Evolutionary conservation across 2,888 invertebrate species (phyloP).

Genomic region (Diplazon laetatorius): DNA sequence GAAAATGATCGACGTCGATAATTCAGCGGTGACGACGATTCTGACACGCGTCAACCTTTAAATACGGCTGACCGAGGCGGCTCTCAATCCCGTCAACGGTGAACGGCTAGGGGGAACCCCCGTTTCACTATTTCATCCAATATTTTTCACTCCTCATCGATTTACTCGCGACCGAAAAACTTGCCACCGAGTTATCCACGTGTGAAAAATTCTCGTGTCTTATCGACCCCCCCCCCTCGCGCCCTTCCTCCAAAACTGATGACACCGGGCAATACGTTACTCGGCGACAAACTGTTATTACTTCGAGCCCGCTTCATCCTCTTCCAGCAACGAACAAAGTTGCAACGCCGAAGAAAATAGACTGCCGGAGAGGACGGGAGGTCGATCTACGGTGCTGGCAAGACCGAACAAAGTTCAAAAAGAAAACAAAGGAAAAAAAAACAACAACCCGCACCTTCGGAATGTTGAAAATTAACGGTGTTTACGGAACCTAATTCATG

Average conservation of each 20-base stretch:
- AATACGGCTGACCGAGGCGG: neutral
- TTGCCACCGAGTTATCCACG: constrained; percentile 1
- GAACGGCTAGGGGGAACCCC: neutral
- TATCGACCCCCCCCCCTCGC: neutral
- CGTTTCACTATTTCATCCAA: neutral
- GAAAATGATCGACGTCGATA: constrained; percentile 26
- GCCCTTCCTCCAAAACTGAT: constrained; percentile 1
- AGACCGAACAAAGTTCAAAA: constrained; percentile 15
- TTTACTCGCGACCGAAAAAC: neutral
- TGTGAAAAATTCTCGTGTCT: constrained; percentile 11
- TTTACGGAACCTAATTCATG: constrained; percentile 33
- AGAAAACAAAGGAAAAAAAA: constrained; percentile 13
- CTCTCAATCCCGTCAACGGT: constrained; percentile 1
- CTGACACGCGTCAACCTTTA: constrained; percentile 15
- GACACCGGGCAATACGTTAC: constrained; percentile 9
- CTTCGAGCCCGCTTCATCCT: constrained; percentile 2
- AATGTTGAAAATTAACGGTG: constrained; percentile 44
- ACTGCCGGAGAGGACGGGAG: neutral
- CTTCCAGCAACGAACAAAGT: neutral
- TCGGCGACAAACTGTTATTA: constrained; percentile 10
- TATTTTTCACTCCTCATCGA: constrained; percentile 18
- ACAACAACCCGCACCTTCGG: constrained; percentile 9
- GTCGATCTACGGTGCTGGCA: neutral
- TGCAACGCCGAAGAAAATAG: constrained; percentile 22
- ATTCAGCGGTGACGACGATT: neutral